Base-by-base conservation (phyloP, 2,113 vertebrate species). In the Thomomys bottae region DNA sequence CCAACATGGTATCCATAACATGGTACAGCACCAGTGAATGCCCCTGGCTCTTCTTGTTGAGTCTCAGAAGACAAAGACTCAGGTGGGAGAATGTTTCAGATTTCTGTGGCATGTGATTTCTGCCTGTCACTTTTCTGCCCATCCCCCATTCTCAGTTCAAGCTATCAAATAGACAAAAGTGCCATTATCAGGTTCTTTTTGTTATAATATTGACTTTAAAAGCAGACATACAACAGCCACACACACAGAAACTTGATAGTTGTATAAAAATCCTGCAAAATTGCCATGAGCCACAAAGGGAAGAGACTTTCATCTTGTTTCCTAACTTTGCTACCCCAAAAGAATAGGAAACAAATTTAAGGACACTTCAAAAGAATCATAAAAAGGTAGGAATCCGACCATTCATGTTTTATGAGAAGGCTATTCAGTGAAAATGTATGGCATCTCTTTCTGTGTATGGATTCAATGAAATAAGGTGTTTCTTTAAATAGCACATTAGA, bases 171-270 rank as follows among this genome's bases (percentile, higher is more conserved):
- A 67, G 26, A 72, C 34, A 54, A 68, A 36, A 21, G 66, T 66
- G 61, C 12, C 30, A 24, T 32, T 36, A 21, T 30, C 34, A 36
- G 26, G 5, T 42, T 59, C 63, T 42, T 54, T 49, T 30, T 80
- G n/a, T 71, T 21, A 78, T 71, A 83, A 84, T n/a, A 67, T 11
- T 92, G 67, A 63, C 75, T 84, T 84, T 86, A 61, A 71, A 95
- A 73, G 82, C 24, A 82, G 80, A 61, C 1, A 20, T 20, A 54
- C 5, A 68, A 49, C 7, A 66, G 34, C 18, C 45, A 30, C 0
- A 30, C 45, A 57, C 24, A 88, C 14, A 89, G 32, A 64, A 54
- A 32, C 30, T 5, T 4, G 23, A 8, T 59, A 0, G 4, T 81
- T 61, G 18, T 84, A 15, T 0, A 49, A 82, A 71, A 86, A 84